Percentiles rank a stretch among this genome's conserved stretches.
These are phyloP conservation scores for Phorcus lineatus DNA, from an alignment of 2,888 invertebrate species.

Conservation along the genomic window DNA sequence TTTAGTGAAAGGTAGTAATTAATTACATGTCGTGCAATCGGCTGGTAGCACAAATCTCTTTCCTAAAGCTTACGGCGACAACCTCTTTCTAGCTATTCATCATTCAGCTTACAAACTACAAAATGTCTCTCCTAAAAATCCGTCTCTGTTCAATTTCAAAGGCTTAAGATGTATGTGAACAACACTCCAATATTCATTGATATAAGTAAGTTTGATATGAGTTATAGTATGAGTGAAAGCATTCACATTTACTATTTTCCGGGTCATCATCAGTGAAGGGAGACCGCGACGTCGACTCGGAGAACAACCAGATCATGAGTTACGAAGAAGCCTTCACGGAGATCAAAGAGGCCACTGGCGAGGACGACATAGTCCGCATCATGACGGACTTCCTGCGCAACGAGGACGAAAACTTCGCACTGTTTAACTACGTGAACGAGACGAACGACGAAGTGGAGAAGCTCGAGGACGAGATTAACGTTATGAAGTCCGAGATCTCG, in stretches of 20 bases:
- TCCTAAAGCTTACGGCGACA: too few species aligned
- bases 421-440: constrained; percentile 90
- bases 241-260: neutral
- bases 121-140: too few species aligned
- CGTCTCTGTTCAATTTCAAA: too few species aligned
- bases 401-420: constrained; percentile 91
- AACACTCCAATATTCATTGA: too few species aligned
- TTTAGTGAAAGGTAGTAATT: too few species aligned
- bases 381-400: constrained; percentile 85
- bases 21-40: too few species aligned
- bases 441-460: constrained; percentile 80
- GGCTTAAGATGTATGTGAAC: too few species aligned
- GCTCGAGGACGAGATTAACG: constrained; percentile 67
- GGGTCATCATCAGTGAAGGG: constrained; percentile 70
- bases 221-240: too few species aligned
- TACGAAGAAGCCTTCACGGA: constrained; percentile 85
- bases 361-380: constrained; percentile 76
- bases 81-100: too few species aligned
- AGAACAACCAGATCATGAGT: constrained; percentile 82
- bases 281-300: constrained; percentile 80
- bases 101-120: too few species aligned
- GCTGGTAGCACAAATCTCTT: too few species aligned
- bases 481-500: constrained; percentile 77
- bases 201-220: too few species aligned
- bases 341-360: constrained; percentile 79